These are phyloP conservation scores for Valencia hispanica DNA, from an alignment of 2,797 vertebrate species.

Conservation along the genomic window DNA sequence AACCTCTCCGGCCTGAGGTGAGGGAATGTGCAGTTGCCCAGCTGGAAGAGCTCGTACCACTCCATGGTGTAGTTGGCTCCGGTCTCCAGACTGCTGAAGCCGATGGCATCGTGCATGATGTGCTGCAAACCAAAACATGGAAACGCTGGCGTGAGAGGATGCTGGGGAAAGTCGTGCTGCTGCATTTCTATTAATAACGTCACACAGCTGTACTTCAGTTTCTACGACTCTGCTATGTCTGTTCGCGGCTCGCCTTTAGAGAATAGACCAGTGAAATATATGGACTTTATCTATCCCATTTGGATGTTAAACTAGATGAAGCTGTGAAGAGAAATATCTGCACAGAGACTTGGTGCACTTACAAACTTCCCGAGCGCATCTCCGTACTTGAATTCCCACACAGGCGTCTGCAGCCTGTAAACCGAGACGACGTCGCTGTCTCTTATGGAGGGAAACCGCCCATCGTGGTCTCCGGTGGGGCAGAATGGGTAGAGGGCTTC, in stretches of 20 bases:
- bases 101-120: constrained; percentile 97
- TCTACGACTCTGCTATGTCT: neutral
- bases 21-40: constrained; percentile 98
- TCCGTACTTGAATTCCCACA: constrained; percentile 98
- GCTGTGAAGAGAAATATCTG: neutral
- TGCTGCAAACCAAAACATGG: constrained; percentile 79
- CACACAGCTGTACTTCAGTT: constrained; percentile 23
- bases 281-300: neutral
- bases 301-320: neutral
- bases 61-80: constrained; percentile 94
- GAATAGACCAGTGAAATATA: neutral
- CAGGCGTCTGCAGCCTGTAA: constrained; percentile 92
- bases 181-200: constrained; percentile 22
- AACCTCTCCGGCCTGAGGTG: constrained; percentile 83
- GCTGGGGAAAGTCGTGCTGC: neutral
- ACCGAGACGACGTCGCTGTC: constrained; percentile 88
- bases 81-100: constrained; percentile 88
- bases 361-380: constrained; percentile 91
- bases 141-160: neutral
- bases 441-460: constrained; percentile 86
- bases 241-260: neutral
- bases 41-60: constrained; percentile 98
- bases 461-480: constrained; percentile 86
- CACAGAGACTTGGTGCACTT: constrained; percentile 50
- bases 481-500: constrained; percentile 94